These are phyloP conservation scores for Equus przewalskii DNA, from an alignment of 2,113 vertebrate genomes.

Conservation along the genomic window DNA sequence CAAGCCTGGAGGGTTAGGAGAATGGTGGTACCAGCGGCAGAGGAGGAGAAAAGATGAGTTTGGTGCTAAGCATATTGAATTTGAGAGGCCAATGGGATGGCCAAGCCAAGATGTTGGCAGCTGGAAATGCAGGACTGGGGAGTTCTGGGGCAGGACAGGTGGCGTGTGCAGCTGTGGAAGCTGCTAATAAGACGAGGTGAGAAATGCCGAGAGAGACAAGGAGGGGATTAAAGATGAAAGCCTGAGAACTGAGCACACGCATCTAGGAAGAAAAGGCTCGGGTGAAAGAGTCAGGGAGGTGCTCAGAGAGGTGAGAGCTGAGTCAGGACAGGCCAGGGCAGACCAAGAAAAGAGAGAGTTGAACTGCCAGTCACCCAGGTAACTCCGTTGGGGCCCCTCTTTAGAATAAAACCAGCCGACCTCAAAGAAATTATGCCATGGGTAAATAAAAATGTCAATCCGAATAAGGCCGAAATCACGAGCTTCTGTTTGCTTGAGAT, in stretches of 20 bases:
- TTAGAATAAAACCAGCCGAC: slow-evolving; percentile 33
- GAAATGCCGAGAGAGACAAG: neutral
- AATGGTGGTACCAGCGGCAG: neutral
- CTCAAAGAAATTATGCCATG: neutral
- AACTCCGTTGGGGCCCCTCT: neutral
- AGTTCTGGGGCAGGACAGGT: neutral
- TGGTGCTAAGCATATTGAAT: neutral
- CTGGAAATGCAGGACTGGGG: neutral
- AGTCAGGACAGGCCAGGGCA: neutral
- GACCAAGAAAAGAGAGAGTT: neutral
- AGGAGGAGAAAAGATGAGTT: neutral
- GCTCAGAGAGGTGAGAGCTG: neutral
- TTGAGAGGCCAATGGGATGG: neutral
- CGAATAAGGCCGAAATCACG: neutral
- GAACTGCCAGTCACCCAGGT: neutral
- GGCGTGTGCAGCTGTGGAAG: neutral
- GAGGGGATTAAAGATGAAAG: neutral
- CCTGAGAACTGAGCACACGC: neutral
- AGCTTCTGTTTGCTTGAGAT: slow-evolving; percentile 51
- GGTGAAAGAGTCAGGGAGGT: neutral
- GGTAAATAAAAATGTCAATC: slow-evolving; percentile 63
- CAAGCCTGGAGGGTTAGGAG: neutral
- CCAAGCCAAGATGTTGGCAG: neutral
- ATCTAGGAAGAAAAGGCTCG: neutral
- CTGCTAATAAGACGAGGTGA: neutral